Conservation (phyloP, 2,888 invertebrate genomes). For the Piscicola geometra region DNA sequence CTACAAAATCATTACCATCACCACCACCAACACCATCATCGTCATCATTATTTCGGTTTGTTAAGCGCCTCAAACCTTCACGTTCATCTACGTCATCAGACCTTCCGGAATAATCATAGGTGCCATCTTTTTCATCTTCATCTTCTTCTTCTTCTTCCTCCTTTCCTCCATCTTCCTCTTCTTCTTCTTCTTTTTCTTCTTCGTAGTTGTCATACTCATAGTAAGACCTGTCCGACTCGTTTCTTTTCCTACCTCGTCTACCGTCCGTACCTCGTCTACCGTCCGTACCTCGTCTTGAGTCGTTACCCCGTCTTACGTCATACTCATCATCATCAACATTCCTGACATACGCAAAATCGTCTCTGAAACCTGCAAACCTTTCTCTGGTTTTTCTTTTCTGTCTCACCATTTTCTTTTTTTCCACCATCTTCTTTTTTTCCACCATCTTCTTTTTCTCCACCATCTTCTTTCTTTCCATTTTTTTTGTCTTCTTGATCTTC, state of each 20-base stretch:
- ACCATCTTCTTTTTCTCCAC: too few species aligned
- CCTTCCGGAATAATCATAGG: background rate
- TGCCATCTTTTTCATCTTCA: background rate
- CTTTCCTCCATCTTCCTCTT: background rate
- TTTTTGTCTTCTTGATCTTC: too few species aligned
- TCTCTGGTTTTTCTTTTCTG: background rate
- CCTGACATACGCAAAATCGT: too few species aligned
- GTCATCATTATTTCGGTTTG: too few species aligned
- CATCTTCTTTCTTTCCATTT: too few species aligned
- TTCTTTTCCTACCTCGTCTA: background rate
- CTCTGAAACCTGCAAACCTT: background rate
- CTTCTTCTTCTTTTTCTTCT: background rate
- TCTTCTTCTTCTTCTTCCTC: background rate
- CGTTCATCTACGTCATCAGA: background rate
- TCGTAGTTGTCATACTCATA: background rate
- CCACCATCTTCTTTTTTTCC: too few species aligned
- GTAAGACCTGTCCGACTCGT: background rate
- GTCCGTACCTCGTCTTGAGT: too few species aligned
- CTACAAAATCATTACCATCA: background rate
- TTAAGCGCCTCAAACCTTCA: too few species aligned
- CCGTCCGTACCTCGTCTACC: background rate
- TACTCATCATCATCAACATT: too few species aligned
- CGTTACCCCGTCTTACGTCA: too few species aligned
- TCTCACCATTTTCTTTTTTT: background rate
- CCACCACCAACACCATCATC: background rate